Conservation (phyloP, 2,113 vertebrate species). For the Neodon shergylaensis region DNA sequence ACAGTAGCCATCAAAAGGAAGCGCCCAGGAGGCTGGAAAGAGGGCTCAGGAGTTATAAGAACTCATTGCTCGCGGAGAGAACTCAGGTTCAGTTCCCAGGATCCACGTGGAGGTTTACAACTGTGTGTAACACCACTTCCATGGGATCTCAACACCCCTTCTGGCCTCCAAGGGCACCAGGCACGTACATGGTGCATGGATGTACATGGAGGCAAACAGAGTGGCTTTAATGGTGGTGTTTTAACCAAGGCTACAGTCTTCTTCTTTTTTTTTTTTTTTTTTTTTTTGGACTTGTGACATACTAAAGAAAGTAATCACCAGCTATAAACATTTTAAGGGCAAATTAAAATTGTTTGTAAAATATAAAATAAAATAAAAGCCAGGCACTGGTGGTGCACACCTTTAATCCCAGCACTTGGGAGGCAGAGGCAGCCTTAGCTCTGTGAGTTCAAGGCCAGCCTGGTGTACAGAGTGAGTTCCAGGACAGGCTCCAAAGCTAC, state of each 20-base stretch:
- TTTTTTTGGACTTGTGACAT: background rate
- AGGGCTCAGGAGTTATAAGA: background rate
- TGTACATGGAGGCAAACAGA: background rate
- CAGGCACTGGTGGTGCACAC: too few relatives aligned
- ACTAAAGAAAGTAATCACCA: constrained; percentile 4
- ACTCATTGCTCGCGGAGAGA: too few relatives aligned
- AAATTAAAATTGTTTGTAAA: background rate
- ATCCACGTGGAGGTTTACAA: background rate
- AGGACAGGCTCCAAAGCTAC: too few relatives aligned
- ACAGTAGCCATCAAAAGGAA: background rate
- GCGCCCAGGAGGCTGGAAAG: background rate
- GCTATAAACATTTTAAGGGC: background rate
- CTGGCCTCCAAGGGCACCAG: background rate
- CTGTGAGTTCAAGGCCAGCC: too few relatives aligned
- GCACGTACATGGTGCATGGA: background rate
- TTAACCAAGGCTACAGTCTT: background rate
- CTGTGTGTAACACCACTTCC: background rate
- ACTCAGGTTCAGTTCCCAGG: background rate
- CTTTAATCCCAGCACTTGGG: too few relatives aligned
- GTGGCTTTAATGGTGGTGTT: background rate
- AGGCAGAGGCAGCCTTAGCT: too few relatives aligned
- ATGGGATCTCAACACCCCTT: background rate
- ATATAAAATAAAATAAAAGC: background rate
- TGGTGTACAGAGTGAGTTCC: too few relatives aligned
- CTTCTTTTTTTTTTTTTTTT: background rate